Conservation (phyloP, 2,888 invertebrate species). For the Ectemnius cavifrons region DNA sequence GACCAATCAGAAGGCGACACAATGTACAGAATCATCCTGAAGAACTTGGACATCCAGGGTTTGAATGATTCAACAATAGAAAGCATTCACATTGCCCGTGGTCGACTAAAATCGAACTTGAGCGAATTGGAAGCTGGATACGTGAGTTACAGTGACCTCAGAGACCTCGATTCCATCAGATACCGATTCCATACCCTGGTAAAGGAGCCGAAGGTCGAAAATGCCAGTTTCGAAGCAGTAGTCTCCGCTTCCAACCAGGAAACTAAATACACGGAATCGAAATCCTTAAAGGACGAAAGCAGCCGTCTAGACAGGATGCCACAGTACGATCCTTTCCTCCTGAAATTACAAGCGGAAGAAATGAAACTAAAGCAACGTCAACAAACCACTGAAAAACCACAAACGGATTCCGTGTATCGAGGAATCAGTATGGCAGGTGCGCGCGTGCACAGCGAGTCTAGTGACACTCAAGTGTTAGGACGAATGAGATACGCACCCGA, state of each 20-base stretch:
- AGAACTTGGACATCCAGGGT: conserved; percentile 69
- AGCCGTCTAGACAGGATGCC: conserved; percentile 29
- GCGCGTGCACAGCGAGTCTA: neutral
- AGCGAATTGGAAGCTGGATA: conserved; percentile 73
- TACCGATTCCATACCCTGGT: conserved; percentile 73
- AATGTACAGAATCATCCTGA: conserved; percentile 70
- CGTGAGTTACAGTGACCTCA: conserved; percentile 72
- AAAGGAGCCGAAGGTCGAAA: conserved; percentile 62
- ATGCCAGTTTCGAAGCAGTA: conserved; percentile 45
- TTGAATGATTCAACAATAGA: conserved; percentile 71
- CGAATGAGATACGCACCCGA: neutral
- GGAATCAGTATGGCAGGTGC: conserved; percentile 34
- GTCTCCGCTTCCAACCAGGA: conserved; percentile 35
- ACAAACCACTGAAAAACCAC: neutral
- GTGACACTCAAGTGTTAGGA: conserved; percentile 20
- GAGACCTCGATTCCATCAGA: conserved; percentile 69
- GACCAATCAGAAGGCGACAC: conserved; percentile 78
- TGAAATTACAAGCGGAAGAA: conserved; percentile 35
- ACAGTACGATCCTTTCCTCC: conserved; percentile 46
- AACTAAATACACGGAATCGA: neutral
- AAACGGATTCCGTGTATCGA: neutral
- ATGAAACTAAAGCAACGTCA: conserved; percentile 17
- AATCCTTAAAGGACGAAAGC: conserved; percentile 20
- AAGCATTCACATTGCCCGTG: conserved; percentile 70
- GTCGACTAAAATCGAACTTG: conserved; percentile 69